Conservation (phyloP, 2,113 vertebrate species). For the Peromyscus californicus region DNA sequence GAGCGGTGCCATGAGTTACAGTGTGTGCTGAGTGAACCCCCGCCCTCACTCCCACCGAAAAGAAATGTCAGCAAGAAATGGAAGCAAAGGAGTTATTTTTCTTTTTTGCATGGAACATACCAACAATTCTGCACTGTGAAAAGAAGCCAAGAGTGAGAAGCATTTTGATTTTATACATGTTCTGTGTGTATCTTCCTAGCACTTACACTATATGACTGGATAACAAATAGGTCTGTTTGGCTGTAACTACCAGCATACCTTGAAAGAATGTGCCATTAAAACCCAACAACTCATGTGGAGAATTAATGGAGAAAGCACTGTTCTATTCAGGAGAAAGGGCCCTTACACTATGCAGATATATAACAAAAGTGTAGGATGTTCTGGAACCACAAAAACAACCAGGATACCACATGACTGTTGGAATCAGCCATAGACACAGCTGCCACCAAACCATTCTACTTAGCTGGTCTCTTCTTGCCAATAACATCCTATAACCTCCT, state of each 20-base stretch:
- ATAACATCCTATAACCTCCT: background rate
- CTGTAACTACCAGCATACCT: background rate
- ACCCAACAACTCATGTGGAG: background rate
- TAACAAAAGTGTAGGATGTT: background rate
- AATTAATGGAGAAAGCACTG: background rate
- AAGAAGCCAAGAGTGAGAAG: slow-evolving; percentile 56
- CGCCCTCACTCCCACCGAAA: slow-evolving; percentile 34
- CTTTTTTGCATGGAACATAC: slow-evolving; percentile 50
- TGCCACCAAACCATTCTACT: background rate
- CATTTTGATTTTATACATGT: slow-evolving; percentile 45
- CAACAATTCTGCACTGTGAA: slow-evolving; percentile 64
- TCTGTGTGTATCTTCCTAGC: background rate
- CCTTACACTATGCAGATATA: background rate
- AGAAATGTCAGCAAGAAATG: slow-evolving; percentile 77
- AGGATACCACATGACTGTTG: background rate
- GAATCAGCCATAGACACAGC: background rate
- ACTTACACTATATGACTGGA: background rate
- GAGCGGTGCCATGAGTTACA: slow-evolving; percentile 24
- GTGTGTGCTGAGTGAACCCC: background rate
- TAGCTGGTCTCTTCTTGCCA: background rate
- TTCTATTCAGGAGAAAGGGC: background rate
- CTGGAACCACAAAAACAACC: background rate
- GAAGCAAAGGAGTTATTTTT: slow-evolving; percentile 64
- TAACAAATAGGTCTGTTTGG: background rate
- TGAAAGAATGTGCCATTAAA: background rate